Evolutionary conservation across 37 sponge, comb jelly and placozoan species (phyloP).

Genomic region (Corticium candelabrum): DNA sequence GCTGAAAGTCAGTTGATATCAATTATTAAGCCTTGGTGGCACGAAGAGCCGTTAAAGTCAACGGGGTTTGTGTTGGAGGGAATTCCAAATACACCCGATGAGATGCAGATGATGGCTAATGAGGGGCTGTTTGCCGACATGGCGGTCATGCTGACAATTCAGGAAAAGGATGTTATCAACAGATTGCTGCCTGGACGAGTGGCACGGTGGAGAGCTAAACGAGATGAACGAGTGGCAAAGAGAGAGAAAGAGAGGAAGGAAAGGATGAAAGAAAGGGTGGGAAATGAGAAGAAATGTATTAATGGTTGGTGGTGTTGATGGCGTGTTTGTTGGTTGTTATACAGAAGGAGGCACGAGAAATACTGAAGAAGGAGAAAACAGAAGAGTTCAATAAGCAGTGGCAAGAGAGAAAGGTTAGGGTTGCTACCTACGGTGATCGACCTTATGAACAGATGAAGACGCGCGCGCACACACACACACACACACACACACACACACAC

Average conservation of each 20-base stretch:
- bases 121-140: slow-evolving; percentile 76
- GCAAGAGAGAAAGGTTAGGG: slow-evolving; percentile 39
- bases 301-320: neutral
- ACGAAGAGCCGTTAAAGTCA: slow-evolving; percentile 79
- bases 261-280: slow-evolving; percentile 16
- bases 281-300: neutral
- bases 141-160: slow-evolving; percentile 48
- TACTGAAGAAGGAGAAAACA: slow-evolving; percentile 33
- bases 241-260: slow-evolving; percentile 24
- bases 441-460: neutral
- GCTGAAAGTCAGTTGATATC: slow-evolving; percentile 57
- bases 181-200: slow-evolving; percentile 57
- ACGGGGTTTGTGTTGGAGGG: slow-evolving; percentile 92
- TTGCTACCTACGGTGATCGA: neutral
- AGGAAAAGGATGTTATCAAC: slow-evolving; percentile 48
- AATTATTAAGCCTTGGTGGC: slow-evolving; percentile 54
- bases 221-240: slow-evolving; percentile 39
- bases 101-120: slow-evolving; percentile 45
- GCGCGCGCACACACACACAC: too few relatives aligned
- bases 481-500: too few relatives aligned
- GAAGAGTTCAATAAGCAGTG: slow-evolving; percentile 49
- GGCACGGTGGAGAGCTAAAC: slow-evolving; percentile 62
- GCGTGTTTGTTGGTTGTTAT: neutral
- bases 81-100: slow-evolving; percentile 66
- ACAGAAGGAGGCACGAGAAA: slow-evolving; percentile 16